phyloP scores from a whole-genome alignment of 2,113 vertebrate species.

The Ardeotis arabs region DNA sequence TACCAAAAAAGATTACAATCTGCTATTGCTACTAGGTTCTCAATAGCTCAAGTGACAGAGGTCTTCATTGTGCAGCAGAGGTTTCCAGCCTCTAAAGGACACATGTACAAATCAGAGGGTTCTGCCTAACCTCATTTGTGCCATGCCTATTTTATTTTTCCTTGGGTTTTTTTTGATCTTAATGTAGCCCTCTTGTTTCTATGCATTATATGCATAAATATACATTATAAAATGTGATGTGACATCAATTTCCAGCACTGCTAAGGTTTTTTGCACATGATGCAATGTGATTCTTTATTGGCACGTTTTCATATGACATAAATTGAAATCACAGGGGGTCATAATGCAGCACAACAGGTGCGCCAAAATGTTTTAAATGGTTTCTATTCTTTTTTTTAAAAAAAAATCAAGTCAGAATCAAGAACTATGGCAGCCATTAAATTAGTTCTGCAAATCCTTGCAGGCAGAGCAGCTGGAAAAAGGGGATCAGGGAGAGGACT shows the following conservation, averaged over 20 bases:
- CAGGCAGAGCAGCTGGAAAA: conserved; percentile 65
- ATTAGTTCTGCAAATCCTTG: conserved; percentile 63
- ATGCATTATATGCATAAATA: background rate
- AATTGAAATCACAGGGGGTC: conserved; percentile 63
- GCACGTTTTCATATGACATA: conserved; percentile 63
- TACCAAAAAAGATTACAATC: background rate
- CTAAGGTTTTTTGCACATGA: conserved; percentile 30
- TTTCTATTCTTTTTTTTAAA: conserved; percentile 39
- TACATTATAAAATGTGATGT: background rate
- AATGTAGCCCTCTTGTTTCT: background rate
- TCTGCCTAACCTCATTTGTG: background rate
- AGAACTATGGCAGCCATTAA: conserved; percentile 69
- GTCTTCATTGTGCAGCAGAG: background rate
- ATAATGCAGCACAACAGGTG: conserved; percentile 70
- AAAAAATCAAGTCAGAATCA: conserved; percentile 62
- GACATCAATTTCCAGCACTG: conserved; percentile 30
- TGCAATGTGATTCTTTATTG: conserved; percentile 32
- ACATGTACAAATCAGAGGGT: background rate
- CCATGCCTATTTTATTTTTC: background rate
- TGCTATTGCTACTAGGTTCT: background rate
- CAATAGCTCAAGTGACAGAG: background rate
- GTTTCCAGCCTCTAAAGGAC: background rate
- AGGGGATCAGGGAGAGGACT: background rate
- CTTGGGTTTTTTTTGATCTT: background rate
- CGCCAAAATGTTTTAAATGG: conserved; percentile 64